Evolutionary conservation across 2,888 invertebrate genomes (phyloP).

Genomic region (Lepidonotus clava): DNA sequence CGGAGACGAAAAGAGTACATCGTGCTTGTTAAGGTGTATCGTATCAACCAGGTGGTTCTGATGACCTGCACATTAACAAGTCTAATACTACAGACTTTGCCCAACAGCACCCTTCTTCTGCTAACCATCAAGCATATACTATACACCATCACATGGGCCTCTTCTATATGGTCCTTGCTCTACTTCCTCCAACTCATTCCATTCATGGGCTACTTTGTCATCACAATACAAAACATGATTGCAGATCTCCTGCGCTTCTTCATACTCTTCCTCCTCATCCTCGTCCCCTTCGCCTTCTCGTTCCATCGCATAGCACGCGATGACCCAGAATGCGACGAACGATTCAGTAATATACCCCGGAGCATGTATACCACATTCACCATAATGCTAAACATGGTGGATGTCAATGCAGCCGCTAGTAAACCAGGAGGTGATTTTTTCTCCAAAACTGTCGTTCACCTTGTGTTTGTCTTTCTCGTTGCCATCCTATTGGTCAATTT

Average conservation of each 20-base stretch:
- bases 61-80: neutral
- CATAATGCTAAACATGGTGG: slow-evolving; percentile 59
- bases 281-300: slow-evolving; percentile 50
- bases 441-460: neutral
- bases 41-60: neutral
- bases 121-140: neutral
- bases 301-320: slow-evolving; percentile 22
- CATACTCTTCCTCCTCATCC: slow-evolving; percentile 51
- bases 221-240: slow-evolving; percentile 58
- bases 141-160: neutral
- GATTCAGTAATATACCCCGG: neutral
- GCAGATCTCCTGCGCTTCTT: slow-evolving; percentile 54
- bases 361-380: slow-evolving; percentile 50
- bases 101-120: neutral
- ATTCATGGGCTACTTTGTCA: slow-evolving; percentile 56
- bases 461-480: slow-evolving; percentile 57
- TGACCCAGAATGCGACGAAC: slow-evolving; percentile 17
- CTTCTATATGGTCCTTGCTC: slow-evolving; percentile 53
- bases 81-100: neutral
- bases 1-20: neutral
- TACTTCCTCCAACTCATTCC: slow-evolving; percentile 61
- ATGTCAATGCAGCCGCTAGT: neutral
- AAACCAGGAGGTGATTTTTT: neutral
- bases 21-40: neutral
- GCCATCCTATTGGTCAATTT: slow-evolving; percentile 58